These are phyloP conservation scores for Dione juno DNA, from an alignment of 2,888 invertebrate species.

Conservation along the genomic window DNA sequence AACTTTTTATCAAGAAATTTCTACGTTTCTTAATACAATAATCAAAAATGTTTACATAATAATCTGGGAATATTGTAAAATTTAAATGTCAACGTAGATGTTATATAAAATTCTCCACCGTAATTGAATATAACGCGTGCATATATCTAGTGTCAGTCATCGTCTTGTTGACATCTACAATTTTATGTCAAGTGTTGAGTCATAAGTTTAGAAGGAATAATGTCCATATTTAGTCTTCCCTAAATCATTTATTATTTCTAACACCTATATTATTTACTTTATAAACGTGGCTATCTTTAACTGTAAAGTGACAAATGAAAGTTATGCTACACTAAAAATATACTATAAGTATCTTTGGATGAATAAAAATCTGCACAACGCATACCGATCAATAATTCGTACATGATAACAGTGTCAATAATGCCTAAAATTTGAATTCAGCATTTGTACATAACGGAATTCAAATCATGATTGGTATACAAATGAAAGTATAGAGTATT, in stretches of 20 bases:
- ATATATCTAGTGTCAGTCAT: slow-evolving; percentile 54
- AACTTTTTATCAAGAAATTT: no score
- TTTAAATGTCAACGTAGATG: neutral
- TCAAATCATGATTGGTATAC: slow-evolving; percentile 12
- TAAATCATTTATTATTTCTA: neutral
- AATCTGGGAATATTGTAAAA: neutral
- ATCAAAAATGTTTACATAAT: neutral
- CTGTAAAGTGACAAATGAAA: neutral
- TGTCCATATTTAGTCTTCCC: neutral
- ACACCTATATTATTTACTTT: neutral
- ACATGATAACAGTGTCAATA: slow-evolving; percentile 19
- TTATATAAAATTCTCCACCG: slow-evolving; percentile 1
- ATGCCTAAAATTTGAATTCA: neutral
- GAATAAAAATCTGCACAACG: neutral
- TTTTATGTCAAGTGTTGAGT: slow-evolving; percentile 50
- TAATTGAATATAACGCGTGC: slow-evolving; percentile 37
- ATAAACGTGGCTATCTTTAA: no score
- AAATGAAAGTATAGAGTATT: neutral
- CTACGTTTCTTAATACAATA: no score
- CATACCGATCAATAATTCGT: neutral
- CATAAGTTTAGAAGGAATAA: slow-evolving; percentile 6
- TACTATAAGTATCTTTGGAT: no score
- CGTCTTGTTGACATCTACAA: slow-evolving; percentile 49
- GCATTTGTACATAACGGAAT: slow-evolving; percentile 24
- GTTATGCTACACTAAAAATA: no score